Percentiles rank a stretch among this genome's conserved stretches.
Conservation (phyloP, 2,797 vertebrate genomes). For the Typhlichthys subterraneus region DNA sequence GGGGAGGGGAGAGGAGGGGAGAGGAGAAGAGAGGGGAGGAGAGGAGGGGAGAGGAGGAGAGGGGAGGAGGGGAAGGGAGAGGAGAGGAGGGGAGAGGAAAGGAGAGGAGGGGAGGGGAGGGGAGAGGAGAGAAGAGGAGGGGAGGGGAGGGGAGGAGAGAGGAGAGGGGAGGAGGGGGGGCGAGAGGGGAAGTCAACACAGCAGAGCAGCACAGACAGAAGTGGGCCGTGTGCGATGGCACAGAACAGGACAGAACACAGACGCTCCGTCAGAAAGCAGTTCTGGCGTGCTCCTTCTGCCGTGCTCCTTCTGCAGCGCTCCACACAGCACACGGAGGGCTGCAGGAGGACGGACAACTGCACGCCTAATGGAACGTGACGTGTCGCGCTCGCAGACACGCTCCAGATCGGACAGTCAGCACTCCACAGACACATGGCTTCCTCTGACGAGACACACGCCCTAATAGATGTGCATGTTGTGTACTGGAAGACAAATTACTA, state of each 20-base stretch:
- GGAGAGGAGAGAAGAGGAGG: too few relatives aligned
- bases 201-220: neutral
- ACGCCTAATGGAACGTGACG: slow-evolving; percentile 75
- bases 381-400: slow-evolving; percentile 61
- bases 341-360: slow-evolving; percentile 60
- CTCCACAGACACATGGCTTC: slow-evolving; percentile 59
- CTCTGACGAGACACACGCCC: slow-evolving; percentile 34
- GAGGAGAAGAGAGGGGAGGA: too few relatives aligned
- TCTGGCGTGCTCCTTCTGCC: slow-evolving; percentile 55
- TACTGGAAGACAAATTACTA: slow-evolving; percentile 53
- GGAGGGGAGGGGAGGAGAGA: slow-evolving; percentile 22
- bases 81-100: too few relatives aligned
- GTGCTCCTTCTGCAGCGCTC: slow-evolving; percentile 54
- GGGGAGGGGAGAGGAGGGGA: too few relatives aligned
- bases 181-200: neutral
- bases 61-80: too few relatives aligned
- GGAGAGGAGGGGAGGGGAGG: too few relatives aligned
- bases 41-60: too few relatives aligned
- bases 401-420: slow-evolving; percentile 60
- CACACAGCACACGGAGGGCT: slow-evolving; percentile 64
- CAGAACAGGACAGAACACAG: neutral
- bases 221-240: neutral
- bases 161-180: neutral
- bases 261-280: slow-evolving; percentile 14
- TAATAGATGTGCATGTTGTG: slow-evolving; percentile 44